These are phyloP conservation scores for Pomatostomus ruficeps DNA, from an alignment of 2,113 vertebrate species.

Conservation along the genomic window DNA sequence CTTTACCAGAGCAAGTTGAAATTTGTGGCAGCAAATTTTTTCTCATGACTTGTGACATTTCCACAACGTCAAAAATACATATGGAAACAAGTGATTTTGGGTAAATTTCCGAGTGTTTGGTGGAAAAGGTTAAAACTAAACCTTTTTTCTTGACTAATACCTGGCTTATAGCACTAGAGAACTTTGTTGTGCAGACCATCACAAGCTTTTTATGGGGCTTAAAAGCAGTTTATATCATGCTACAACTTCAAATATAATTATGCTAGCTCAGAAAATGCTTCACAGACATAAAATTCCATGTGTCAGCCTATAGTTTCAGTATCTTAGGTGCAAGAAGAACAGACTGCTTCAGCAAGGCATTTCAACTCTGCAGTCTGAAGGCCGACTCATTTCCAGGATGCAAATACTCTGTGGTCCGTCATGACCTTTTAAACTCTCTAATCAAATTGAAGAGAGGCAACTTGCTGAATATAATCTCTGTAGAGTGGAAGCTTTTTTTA, in stretches of 20 bases:
- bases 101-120: slow-evolving; percentile 2
- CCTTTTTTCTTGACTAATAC: slow-evolving; percentile 29
- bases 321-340: not conserved
- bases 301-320: not conserved
- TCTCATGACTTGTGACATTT: not conserved
- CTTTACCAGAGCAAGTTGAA: not conserved
- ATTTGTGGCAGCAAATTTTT: not conserved
- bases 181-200: slow-evolving; percentile 15
- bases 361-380: not conserved
- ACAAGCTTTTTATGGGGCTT: slow-evolving; percentile 18
- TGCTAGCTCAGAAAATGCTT: not conserved
- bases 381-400: not conserved
- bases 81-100: slow-evolving; percentile 11
- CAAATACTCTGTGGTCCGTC: not conserved
- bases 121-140: slow-evolving; percentile 16
- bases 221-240: slow-evolving; percentile 26
- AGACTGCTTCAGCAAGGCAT: not conserved
- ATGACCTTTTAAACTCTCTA: not conserved
- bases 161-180: not conserved
- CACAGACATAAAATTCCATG: not conserved
- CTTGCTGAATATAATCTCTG: not conserved
- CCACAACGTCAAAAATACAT: not conserved
- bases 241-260: slow-evolving; percentile 29
- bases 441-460: not conserved
- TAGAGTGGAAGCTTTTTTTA: not conserved